Conservation (phyloP, 2,797 vertebrate species). For the Artibeus lituratus region DNA sequence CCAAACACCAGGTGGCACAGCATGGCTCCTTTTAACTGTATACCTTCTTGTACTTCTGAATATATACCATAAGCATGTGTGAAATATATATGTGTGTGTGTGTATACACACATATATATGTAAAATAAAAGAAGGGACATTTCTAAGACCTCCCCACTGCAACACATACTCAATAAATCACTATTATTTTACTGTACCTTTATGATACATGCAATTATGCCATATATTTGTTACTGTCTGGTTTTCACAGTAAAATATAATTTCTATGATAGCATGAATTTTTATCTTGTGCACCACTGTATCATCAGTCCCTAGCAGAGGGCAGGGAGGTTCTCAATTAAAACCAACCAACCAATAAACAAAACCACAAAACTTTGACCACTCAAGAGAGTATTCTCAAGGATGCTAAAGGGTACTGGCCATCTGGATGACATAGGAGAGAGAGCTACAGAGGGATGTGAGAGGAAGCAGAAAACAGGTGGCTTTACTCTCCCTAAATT, state of each 20-base stretch:
- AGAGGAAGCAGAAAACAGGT: not conserved
- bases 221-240: not conserved
- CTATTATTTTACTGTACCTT: not conserved
- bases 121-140: not conserved
- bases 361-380: not conserved
- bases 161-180: not conserved
- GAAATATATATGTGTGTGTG: too few relatives aligned
- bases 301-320: not conserved
- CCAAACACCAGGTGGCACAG: not conserved
- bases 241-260: not conserved
- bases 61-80: not conserved
- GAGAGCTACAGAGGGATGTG: not conserved
- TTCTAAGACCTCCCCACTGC: not conserved
- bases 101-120: too few relatives aligned
- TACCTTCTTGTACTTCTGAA: not conserved
- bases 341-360: not conserved
- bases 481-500: not conserved
- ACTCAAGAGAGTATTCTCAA: not conserved
- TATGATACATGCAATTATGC: not conserved
- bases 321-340: not conserved
- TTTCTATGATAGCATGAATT: not conserved
- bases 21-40: not conserved
- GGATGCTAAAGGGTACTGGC: not conserved
- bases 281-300: not conserved
- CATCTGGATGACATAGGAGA: not conserved